Evolutionary conservation across 2,888 invertebrate genomes (phyloP).

Genomic region (Drosophila paracracens): DNA sequence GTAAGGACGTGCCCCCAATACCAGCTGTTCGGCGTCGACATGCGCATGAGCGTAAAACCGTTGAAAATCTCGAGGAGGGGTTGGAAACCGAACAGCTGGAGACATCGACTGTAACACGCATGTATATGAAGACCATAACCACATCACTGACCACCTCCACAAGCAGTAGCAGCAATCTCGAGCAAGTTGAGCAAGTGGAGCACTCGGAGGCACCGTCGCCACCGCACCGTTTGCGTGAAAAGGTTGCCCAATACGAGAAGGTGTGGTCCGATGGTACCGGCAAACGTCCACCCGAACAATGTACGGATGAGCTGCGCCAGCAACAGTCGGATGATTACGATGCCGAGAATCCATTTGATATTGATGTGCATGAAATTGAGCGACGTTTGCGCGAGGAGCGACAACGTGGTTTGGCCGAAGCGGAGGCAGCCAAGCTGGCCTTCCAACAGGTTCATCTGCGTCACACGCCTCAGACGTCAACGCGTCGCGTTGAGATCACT

Average conservation of each 20-base stretch:
- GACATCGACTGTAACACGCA: slow-evolving; percentile 76
- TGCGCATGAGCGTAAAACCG: slow-evolving; percentile 70
- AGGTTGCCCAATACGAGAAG: slow-evolving; percentile 92
- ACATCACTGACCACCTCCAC: slow-evolving; percentile 71
- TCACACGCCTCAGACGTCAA: slow-evolving; percentile 86
- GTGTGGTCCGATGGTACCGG: slow-evolving; percentile 88
- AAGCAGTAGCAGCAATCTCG: slow-evolving; percentile 47
- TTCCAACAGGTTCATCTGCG: slow-evolving; percentile 88
- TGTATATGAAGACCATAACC: slow-evolving; percentile 76
- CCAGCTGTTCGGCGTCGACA: slow-evolving; percentile 79
- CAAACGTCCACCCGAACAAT: slow-evolving; percentile 78
- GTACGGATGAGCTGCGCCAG: slow-evolving; percentile 75
- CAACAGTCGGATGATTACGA: slow-evolving; percentile 67
- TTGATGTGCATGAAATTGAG: slow-evolving; percentile 88
- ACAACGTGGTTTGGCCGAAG: slow-evolving; percentile 85
- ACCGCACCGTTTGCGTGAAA: slow-evolving; percentile 87
- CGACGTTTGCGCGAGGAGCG: slow-evolving; percentile 86
- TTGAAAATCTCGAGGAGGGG: slow-evolving; percentile 54
- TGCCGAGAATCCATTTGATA: slow-evolving; percentile 82
- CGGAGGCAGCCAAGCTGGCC: slow-evolving; percentile 84
- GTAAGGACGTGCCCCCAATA: slow-evolving; percentile 62
- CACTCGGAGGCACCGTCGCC: slow-evolving; percentile 37
- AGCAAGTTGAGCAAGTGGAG: slow-evolving; percentile 45
- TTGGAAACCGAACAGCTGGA: slow-evolving; percentile 64
- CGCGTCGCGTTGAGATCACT: slow-evolving; percentile 84